phyloP scores from a whole-genome alignment of 1,140 invertebrate species.

The Scaptodrosophila lebanonensis region DNA sequence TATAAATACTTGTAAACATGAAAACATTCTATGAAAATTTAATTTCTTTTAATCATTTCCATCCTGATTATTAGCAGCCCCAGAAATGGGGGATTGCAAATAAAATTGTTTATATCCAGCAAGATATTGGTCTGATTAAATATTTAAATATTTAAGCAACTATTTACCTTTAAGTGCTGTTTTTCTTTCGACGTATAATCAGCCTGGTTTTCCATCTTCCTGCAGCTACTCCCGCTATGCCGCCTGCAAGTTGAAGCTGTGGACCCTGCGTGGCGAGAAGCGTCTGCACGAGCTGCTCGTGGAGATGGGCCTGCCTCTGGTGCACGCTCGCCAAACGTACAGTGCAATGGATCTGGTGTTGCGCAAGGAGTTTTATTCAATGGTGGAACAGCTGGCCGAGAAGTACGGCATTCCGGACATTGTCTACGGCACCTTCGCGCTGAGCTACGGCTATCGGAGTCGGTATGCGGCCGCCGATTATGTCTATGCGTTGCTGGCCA shows the following conservation, averaged over 20 bases:
- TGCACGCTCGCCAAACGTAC: slow-evolving; percentile 91
- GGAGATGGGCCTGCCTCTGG: slow-evolving; percentile 94
- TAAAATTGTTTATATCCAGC: too few species aligned
- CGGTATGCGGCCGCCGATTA: slow-evolving; percentile 90
- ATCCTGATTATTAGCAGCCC: too few species aligned
- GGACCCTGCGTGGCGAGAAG: slow-evolving; percentile 90
- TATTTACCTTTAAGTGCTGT: too few species aligned
- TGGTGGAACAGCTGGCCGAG: slow-evolving; percentile 86
- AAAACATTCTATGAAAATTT: too few species aligned
- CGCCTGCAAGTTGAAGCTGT: slow-evolving; percentile 86
- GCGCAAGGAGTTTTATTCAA: slow-evolving; percentile 85
- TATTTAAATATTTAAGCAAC: too few species aligned
- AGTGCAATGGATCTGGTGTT: slow-evolving; percentile 91
- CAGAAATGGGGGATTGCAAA: too few species aligned
- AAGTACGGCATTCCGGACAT: slow-evolving; percentile 89
- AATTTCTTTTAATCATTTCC: too few species aligned
- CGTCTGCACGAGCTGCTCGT: slow-evolving; percentile 91
- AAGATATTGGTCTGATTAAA: too few species aligned
- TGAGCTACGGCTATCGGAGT: slow-evolving; percentile 89
- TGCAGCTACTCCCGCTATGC: slow-evolving; percentile 85
- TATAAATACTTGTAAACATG: too few species aligned
- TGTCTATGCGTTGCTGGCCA: slow-evolving; percentile 87
- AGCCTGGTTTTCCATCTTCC: neutral
- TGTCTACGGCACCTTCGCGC: slow-evolving; percentile 85
- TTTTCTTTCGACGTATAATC: too few species aligned